Base-by-base conservation (phyloP, 2,888 invertebrate species). In the Eupithecia subumbrata region DNA sequence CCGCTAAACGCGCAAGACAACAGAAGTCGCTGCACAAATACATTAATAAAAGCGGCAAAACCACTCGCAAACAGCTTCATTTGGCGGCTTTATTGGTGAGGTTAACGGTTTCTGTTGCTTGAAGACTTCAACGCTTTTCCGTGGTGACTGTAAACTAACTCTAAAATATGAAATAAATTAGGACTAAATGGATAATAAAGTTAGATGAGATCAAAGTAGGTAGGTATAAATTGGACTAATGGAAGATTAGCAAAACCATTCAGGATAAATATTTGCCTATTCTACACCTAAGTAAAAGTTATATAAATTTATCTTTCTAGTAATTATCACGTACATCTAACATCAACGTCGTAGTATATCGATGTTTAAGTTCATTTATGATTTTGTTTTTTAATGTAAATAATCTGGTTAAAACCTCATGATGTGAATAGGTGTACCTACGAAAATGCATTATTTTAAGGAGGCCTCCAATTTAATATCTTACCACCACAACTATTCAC, bases 131-230 rank as follows among this genome's bases (percentile, higher is more conserved):
- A 22, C n/a, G 0, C 52, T 60, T 60, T 60, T 25, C 12, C 11
- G 60, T 22, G 60, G 22, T 25, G 60, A 60, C 60, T 25, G 60
- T 60, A 25, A 25, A 56, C 22, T 12, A 56, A 11, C 52, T 22
- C 60, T 34, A 56, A 56, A 56, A 48, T 68, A 48, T 66, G 48
- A 72, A 56, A 45, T 71, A 68, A 40, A 68, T 25, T 71, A 71
- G 71, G 73, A 67, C 60, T 73, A 66, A 64, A 66, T 5, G 37
- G n/a, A 73, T 60, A 66, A 8, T 37, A 72, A 56, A 69, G 67
- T 69, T 67, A 73, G 69, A 66, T 48, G 76, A 77, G 77, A 77
- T 77, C 74, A 74, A 37, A 69, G 45, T 72, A 69, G 16, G 48
- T 30, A 60, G 14, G 22, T 16, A 66, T 72, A 25, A 72, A 22